Base-by-base conservation (phyloP, 2,113 vertebrate species). In the Larimichthys crocea region DNA sequence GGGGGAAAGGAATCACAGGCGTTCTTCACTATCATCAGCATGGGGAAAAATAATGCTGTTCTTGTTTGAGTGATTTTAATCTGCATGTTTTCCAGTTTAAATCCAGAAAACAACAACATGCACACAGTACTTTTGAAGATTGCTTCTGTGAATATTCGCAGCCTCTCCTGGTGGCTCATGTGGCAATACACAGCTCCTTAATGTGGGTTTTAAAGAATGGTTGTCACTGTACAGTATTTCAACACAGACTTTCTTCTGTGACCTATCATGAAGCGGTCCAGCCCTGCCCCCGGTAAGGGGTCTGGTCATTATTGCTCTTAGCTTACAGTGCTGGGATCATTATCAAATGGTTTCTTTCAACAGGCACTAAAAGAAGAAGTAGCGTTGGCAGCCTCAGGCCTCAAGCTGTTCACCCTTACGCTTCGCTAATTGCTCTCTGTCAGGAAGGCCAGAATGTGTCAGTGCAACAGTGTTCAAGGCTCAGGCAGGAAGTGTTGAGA, bases 361-460 rank as follows among this genome's bases (percentile, higher is more conserved):
- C 74, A 69, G 75, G 76, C 82, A 22, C 74, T 79, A 60, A 87
- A 83, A 71, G 35, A 83, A 71, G 35, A 40, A 84, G 68, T 53
- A 42, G 35, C 8, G 77, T 66, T 86, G 89, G 89, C 88, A 90
- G 74, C 73, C 79, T 11, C 10, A 5, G 86, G 88, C 71, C 75
- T 87, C 87, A 89, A 79, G 87, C 91, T 91, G 89, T 85, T 92
- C 84, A 86, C 83, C 87, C 85, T 86, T 85, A 82, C 67, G 76
- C 70, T 88, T 88, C 62, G 11, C 85, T 93, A 93, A 93, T 92
- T 92, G 87, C 85, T 88, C 86, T 84, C 82, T 82, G 86, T 91
- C 86, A 92, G 74, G 55, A 84, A 85, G 83, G 79, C 83, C 79
- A 82, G 66, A 68, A 67, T 79, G 77, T 87, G 89, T 91, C 89